A percentile compares a stretch with the other conserved stretches of the same genome.
These are phyloP conservation scores for Apodemus agrarius DNA, from an alignment of 2,797 vertebrate genomes.

Conservation along the genomic window DNA sequence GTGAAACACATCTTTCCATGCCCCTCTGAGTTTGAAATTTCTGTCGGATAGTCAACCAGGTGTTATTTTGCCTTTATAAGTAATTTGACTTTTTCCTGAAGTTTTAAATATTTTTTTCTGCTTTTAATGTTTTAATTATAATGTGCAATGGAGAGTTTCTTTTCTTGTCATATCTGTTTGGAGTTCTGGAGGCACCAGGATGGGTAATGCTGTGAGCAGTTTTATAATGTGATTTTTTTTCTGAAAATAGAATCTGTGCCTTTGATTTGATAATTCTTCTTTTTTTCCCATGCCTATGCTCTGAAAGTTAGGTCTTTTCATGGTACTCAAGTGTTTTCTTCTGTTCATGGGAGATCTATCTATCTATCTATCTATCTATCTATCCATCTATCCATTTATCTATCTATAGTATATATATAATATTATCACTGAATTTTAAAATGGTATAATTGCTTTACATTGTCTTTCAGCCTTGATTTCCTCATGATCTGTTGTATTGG, in stretches of 20 bases:
- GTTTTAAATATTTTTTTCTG: background rate
- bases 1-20: background rate
- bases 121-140: background rate
- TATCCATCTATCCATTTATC: too few species aligned
- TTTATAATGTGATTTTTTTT: background rate
- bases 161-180: background rate
- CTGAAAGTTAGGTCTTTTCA: background rate
- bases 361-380: too few species aligned
- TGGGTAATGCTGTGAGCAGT: background rate
- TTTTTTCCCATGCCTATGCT: background rate
- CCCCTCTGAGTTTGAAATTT: background rate
- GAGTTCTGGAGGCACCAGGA: background rate
- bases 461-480: background rate
- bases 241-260: background rate
- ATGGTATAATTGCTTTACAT: background rate
- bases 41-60: background rate
- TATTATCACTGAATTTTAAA: background rate
- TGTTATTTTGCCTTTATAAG: background rate
- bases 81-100: background rate
- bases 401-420: too few species aligned
- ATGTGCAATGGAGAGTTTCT: background rate
- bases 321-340: background rate
- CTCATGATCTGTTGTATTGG: background rate
- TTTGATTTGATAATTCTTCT: background rate
- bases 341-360: background rate